Conservation (phyloP, 2,888 invertebrate species). For the Ypsolopha sequella region DNA sequence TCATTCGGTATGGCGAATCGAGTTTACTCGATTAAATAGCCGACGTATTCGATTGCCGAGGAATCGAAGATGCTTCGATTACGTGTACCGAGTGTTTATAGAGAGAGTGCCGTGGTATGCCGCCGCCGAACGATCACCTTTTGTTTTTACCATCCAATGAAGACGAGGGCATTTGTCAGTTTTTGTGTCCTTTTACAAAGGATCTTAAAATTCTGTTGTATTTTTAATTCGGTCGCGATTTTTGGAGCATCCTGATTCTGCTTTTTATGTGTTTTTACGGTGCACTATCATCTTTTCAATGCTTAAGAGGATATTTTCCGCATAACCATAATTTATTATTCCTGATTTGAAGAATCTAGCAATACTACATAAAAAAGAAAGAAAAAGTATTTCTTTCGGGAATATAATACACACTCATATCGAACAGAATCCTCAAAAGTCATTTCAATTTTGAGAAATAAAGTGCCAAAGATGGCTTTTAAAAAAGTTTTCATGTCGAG, state of each 20-base stretch:
- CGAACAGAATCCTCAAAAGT: too few relatives aligned
- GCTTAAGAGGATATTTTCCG: not conserved
- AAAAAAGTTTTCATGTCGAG: too few relatives aligned
- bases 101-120: conserved; percentile 62
- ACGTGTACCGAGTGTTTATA: conserved; percentile 41
- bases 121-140: conserved; percentile 34
- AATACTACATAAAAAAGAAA: too few relatives aligned
- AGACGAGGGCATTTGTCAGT: conserved; percentile 9
- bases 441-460: too few relatives aligned
- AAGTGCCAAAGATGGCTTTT: too few relatives aligned
- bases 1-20: conserved; percentile 53
- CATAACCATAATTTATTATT: not conserved
- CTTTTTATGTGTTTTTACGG: not conserved
- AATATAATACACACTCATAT: too few relatives aligned
- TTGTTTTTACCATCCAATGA: conserved; percentile 22
- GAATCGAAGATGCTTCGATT: conserved; percentile 37
- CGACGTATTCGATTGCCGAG: conserved; percentile 46
- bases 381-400: too few relatives aligned
- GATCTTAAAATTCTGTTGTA: conserved; percentile 6
- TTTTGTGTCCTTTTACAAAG: conserved; percentile 13
- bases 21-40: conserved; percentile 63
- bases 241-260: not conserved
- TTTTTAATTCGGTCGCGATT: conserved; percentile 1
- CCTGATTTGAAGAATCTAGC: too few relatives aligned
- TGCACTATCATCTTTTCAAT: not conserved